These are phyloP conservation scores for Gyps fulvus DNA, from an alignment of 2,113 vertebrate genomes.

Conservation along the genomic window DNA sequence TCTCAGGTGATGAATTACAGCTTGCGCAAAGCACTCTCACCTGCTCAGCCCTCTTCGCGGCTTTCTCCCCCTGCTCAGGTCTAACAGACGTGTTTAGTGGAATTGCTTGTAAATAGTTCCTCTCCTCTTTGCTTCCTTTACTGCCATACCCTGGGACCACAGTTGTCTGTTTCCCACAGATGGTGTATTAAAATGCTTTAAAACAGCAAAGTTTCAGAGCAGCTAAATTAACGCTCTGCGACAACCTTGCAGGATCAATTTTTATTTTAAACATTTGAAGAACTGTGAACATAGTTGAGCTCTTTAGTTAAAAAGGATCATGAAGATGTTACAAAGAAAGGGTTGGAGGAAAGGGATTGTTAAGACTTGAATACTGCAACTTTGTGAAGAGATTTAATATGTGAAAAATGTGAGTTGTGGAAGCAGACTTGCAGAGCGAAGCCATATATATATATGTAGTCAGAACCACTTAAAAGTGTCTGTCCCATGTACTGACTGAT, in stretches of 20 bases:
- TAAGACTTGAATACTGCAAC: not conserved
- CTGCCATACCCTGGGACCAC: not conserved
- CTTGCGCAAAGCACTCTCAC: not conserved
- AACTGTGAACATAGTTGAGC: not conserved
- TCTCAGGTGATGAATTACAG: not conserved
- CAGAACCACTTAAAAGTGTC: not conserved
- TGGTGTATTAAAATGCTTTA: not conserved
- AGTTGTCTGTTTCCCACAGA: not conserved
- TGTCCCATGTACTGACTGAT: fast-evolving
- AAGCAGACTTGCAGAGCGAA: not conserved
- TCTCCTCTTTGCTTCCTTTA: not conserved
- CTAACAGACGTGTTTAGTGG: not conserved
- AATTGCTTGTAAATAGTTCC: not conserved
- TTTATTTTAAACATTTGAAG: not conserved
- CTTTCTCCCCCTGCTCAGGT: not conserved
- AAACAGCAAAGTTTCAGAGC: not conserved
- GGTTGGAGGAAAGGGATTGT: not conserved
- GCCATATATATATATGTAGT: not conserved
- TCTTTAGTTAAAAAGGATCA: not conserved
- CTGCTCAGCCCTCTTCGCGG: not conserved
- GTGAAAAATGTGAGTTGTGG: not conserved
- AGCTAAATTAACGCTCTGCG: not conserved
- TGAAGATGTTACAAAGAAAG: not conserved
- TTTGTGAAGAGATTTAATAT: not conserved
- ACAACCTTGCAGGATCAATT: not conserved